Percentiles rank a stretch among this genome's conserved stretches.
Conservation (phyloP, 2,888 invertebrate species). For the Nymphalis polychloros region DNA sequence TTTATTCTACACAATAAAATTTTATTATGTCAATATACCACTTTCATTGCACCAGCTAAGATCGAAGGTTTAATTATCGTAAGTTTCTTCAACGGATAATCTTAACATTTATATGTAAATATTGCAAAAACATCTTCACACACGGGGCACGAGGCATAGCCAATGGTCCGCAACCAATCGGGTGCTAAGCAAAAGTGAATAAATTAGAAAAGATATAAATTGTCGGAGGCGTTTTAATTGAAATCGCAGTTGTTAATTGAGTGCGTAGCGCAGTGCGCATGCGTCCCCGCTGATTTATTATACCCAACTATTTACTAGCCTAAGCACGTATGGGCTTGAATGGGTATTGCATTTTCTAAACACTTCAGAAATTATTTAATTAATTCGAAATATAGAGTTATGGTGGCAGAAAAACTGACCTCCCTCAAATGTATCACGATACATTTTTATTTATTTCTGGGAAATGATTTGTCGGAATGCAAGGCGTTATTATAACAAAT, state of each 20-base stretch:
- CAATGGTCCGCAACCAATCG: conserved; percentile 38
- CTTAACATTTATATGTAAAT: conserved; percentile 33
- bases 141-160: conserved; percentile 28
- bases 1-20: background rate
- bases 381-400: conserved; percentile 12
- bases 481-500: too few species aligned
- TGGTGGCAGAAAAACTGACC: conserved; percentile 4
- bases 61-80: conserved; percentile 23
- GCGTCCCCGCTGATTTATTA: conserved; percentile 67
- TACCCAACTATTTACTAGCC: conserved; percentile 61
- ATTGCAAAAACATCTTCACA: conserved; percentile 26
- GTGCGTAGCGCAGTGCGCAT: conserved; percentile 64
- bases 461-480: background rate
- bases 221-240: conserved; percentile 76
- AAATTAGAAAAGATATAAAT: conserved; percentile 75
- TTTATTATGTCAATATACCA: conserved; percentile 7
- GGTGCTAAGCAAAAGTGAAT: conserved; percentile 59
- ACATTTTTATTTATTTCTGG: background rate
- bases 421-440: background rate
- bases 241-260: conserved; percentile 76
- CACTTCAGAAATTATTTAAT: conserved; percentile 33
- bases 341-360: conserved; percentile 38
- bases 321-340: conserved; percentile 48
- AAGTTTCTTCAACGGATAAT: conserved; percentile 22
- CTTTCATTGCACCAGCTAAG: conserved; percentile 1